Conservation (phyloP, 2,797 vertebrate genomes). For the Amblyopsis hoosieri region DNA sequence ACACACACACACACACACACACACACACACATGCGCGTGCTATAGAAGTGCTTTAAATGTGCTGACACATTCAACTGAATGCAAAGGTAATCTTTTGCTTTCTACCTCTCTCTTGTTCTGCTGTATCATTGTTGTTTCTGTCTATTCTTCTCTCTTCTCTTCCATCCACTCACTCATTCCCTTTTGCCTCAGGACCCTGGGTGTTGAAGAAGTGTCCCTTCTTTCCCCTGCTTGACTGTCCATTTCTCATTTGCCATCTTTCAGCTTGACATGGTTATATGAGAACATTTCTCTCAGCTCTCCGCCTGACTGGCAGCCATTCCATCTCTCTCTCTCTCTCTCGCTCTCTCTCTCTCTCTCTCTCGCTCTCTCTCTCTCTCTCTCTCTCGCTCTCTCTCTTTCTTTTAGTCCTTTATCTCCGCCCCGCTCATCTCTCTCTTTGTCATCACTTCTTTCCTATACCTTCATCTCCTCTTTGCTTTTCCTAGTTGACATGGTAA, state of each 20-base stretch:
- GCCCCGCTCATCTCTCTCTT: neutral
- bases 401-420: neutral
- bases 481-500: too few relatives aligned
- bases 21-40: neutral
- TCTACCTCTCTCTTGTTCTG: conserved; percentile 1
- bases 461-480: too few relatives aligned
- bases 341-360: neutral
- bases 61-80: conserved; percentile 7
- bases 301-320: neutral
- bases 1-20: neutral
- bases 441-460: too few relatives aligned
- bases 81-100: neutral
- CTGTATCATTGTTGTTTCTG: neutral
- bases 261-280: too few relatives aligned
- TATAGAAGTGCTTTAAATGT: neutral
- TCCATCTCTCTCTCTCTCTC: conserved; percentile 6
- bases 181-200: neutral
- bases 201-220: too few relatives aligned
- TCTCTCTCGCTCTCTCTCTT: too few relatives aligned
- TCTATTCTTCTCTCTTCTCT: conserved; percentile 4
- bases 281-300: neutral
- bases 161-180: conserved; percentile 3
- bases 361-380: too few relatives aligned
- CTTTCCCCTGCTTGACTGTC: neutral
- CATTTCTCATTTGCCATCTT: neutral